Evolutionary conservation across 2,113 vertebrate species (phyloP), one percentile per base, ranked within the genome.

Genomic region (Tachysurus vachellii): DNA sequence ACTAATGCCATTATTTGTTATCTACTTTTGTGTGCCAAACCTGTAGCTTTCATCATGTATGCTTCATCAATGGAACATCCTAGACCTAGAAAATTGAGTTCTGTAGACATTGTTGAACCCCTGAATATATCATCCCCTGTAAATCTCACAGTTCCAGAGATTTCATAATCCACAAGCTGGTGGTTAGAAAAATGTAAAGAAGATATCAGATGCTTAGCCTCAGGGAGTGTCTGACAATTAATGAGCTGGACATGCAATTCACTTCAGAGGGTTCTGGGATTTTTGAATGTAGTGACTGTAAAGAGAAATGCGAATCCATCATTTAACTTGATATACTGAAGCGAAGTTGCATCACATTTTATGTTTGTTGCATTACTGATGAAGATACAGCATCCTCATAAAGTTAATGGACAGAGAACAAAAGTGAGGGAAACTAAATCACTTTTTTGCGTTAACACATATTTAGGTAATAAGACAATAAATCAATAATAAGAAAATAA

Each of bases 311-410:
- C 95, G 93, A 99, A 99, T 87, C 97, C 97, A 66, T 96, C 96
- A 95, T 97, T 96, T 94, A 97, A 97, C 91, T 99, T 97, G 97
- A 98, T 99, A 94, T 96, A 95, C 96, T 99, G 95, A 97, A 97
- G 97, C 98, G 98, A 99, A 97, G 99, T 98, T 99, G 64, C 62
- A 75, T 85, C 53, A 59, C 70, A 47, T 64, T 31, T 56, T 83
- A 59, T 61, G 31, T n/a, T 23, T 66, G 44, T 44, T 80, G 23
- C 17, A 23, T 86, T 28, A 54, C 13, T 54, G 44, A 53, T 77
- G 50, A 77, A 77, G 50, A 77, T 28, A n/a, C 26, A 77, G 47
- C 47, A 50, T 50, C 4, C 26, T 75, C 26, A 53, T 77, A 26
- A 5, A 77, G 47, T 16, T 14, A 77, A 14, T 76, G 4, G 6